Evolutionary conservation across 2,797 vertebrate genomes (phyloP).

Genomic region (Graptemys geographica): DNA sequence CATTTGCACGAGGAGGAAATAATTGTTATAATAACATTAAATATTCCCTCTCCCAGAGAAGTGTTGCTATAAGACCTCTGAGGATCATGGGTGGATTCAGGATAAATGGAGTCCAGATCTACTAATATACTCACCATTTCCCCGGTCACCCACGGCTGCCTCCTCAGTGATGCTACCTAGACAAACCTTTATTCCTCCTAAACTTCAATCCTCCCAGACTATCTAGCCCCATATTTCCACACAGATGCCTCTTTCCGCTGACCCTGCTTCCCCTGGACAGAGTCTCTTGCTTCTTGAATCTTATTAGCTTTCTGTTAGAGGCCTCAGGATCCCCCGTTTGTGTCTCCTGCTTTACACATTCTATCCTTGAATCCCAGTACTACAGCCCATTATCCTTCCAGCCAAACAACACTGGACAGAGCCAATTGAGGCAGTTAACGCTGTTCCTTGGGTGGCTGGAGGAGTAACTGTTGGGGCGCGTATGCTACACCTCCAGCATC

Average conservation of each 20-base stretch:
- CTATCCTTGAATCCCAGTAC: background rate
- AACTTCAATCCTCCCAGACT: background rate
- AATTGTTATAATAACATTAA: rapidly evolving
- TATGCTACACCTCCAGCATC: background rate
- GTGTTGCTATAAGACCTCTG: rapidly evolving
- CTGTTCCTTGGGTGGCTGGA: background rate
- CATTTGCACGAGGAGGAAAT: rapidly evolving
- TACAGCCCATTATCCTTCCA: background rate
- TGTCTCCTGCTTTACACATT: background rate
- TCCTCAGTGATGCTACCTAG: background rate
- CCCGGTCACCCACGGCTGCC: too few species aligned
- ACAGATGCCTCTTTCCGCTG: background rate
- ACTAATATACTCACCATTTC: background rate
- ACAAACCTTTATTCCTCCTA: background rate
- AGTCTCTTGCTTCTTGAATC: background rate
- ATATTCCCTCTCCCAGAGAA: rapidly evolving
- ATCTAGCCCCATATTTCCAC: background rate
- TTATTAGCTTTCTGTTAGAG: background rate
- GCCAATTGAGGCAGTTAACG: background rate
- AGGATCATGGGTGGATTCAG: background rate
- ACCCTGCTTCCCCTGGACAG: background rate
- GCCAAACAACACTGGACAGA: background rate
- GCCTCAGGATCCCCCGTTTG: background rate
- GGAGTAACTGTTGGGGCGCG: background rate
- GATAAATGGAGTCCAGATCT: background rate